Percentiles rank a stretch among this genome's conserved stretches.
Evolutionary conservation across 2,888 invertebrate genomes (phyloP).

Genomic region (Tyria jacobaeae): DNA sequence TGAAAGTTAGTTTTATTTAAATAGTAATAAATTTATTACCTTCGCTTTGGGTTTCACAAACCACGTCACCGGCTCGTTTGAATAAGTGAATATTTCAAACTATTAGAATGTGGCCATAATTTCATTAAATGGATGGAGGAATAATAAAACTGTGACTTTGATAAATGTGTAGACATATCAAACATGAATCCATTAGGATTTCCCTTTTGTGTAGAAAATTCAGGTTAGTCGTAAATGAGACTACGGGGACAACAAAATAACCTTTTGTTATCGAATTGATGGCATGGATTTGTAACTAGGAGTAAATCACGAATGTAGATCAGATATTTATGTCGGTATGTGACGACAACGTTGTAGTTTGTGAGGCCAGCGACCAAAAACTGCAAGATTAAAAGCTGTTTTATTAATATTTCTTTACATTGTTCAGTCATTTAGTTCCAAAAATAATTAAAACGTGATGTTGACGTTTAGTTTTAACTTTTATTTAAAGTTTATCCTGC

Average conservation of each 20-base stretch:
- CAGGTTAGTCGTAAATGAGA: background rate
- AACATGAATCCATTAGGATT: background rate
- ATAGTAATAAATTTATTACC: background rate
- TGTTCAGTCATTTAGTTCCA: too few relatives aligned
- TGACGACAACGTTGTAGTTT: too few relatives aligned
- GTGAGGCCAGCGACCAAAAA: too few relatives aligned
- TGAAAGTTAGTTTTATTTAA: background rate
- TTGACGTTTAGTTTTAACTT: too few relatives aligned
- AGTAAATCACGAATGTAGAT: background rate
- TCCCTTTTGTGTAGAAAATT: background rate
- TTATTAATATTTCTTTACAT: too few relatives aligned
- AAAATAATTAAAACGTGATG: too few relatives aligned
- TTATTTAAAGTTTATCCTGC: too few relatives aligned
- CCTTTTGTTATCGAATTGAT: background rate
- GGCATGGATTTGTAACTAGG: background rate
- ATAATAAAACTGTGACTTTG: background rate
- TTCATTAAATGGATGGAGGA: background rate
- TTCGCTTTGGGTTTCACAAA: background rate
- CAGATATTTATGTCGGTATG: too few relatives aligned
- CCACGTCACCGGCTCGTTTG: background rate
- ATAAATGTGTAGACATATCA: background rate
- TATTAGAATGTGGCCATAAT: background rate
- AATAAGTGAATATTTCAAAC: background rate
- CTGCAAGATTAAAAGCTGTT: too few relatives aligned
- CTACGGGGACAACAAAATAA: background rate